Base-by-base conservation (phyloP, 2,113 vertebrate genomes). In the Piprites chloris region DNA sequence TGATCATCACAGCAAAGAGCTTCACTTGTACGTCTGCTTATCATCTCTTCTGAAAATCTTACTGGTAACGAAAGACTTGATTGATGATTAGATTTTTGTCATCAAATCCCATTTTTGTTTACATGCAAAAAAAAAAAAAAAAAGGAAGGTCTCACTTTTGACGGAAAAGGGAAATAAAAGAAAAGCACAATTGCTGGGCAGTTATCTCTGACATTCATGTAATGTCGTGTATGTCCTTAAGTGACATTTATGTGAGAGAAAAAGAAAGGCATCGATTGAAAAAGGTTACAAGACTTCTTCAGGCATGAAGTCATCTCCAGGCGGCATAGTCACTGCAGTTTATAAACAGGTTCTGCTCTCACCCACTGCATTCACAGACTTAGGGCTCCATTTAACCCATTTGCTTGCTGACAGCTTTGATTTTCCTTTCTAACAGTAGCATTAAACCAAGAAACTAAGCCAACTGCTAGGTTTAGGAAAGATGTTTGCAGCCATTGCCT, bases 281-380 rank as follows among this genome's bases (percentile, higher is more conserved):
- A 93, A 96, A 94, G 90, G 92, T 89, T 94, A 90, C 61, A 61
- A 42, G 73, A 94, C 77, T 78, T 85, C 76, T 82, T 95, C 88
- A 94, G 86, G 86, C 93, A 79, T 85, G 90, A 95, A 92, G 83
- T 72, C 83, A 89, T 93, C 66, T 89, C 65, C 80, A 93, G 66
- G 80, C 83, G 92, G 77, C 62, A 78, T 65, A 86, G 79, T 42
- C 1, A 2, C 41, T 85, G 69, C 76, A 75, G 73, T 85, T 94
- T 87, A 89, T 82, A 53, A 85, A 75, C 85, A 86, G 76, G 35
- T 65, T 94, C 52, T 92, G 52, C 53, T 87, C 72, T 78, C 79
- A 83, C 46, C 68, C 61, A 37, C 77, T 94, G 61, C 6, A 4
- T 53, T 93, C 52, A 56, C 2, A 3, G 72, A 56, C 44, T 23